phyloP scores from a whole-genome alignment of 1,140 invertebrate genomes.

The Chironomus striatipennis region DNA sequence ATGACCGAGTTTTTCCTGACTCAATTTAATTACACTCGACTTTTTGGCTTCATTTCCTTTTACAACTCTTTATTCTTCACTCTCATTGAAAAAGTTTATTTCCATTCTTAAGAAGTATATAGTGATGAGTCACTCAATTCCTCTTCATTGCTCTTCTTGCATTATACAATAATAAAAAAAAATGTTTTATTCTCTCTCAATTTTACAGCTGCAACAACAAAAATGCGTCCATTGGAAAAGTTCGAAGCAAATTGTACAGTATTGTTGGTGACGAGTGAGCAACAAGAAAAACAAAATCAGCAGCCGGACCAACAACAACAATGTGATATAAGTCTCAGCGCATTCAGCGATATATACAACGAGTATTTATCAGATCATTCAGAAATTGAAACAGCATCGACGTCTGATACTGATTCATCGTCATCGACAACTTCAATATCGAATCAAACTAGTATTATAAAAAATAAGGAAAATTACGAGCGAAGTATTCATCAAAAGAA shows the following conservation, averaged over 20 bases:
- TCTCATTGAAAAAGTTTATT: no score
- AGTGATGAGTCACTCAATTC: not conserved
- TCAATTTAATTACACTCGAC: no score
- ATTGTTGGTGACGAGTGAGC: not conserved
- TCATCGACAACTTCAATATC: not conserved
- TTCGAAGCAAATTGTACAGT: slow-evolving; percentile 16
- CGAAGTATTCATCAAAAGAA: not conserved
- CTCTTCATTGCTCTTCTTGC: not conserved
- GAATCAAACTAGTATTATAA: not conserved
- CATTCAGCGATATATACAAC: slow-evolving; percentile 21
- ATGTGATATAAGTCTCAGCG: slow-evolving; percentile 8
- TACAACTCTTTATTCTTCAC: no score
- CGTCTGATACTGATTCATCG: not conserved
- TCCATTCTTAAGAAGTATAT: not conserved
- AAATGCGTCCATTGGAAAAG: slow-evolving; percentile 10
- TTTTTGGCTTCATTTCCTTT: no score
- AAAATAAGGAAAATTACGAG: not conserved
- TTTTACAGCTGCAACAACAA: not conserved
- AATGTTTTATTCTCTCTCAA: not conserved
- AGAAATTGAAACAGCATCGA: slow-evolving; percentile 14
- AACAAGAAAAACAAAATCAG: slow-evolving; percentile 1
- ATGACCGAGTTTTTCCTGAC: no score
- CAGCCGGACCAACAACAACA: slow-evolving; percentile 16
- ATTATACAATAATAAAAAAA: not conserved
- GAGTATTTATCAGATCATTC: slow-evolving; percentile 20